Percentiles rank a stretch among this genome's conserved stretches.
phyloP scores from a whole-genome alignment of 1,140 invertebrate genomes.

The Homalodisca vitripennis region DNA sequence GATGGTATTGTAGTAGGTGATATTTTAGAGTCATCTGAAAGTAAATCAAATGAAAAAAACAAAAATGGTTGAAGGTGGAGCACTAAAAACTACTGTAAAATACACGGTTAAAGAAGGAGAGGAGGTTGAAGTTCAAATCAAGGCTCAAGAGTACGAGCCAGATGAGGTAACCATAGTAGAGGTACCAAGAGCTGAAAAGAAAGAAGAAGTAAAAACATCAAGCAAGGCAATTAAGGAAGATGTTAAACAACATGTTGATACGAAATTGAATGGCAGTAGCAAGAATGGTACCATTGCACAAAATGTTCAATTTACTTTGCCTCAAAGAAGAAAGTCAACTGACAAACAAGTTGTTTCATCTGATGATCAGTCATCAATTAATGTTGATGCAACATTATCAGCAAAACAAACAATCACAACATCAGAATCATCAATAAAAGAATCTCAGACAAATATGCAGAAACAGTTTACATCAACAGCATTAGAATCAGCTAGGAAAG shows the following conservation, averaged over 20 bases:
- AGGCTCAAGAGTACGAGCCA: slow-evolving; percentile 5
- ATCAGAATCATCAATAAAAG: not conserved
- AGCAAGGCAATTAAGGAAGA: not conserved
- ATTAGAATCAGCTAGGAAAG: not conserved
- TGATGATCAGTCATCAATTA: not conserved
- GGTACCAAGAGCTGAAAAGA: not conserved
- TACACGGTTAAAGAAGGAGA: slow-evolving; percentile 16
- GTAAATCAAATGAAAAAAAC: not conserved
- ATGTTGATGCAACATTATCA: not conserved
- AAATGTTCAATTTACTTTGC: not conserved
- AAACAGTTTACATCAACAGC: not conserved
- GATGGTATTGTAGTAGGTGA: slow-evolving; percentile 4
- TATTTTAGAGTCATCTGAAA: not conserved
- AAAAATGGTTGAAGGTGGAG: slow-evolving; percentile 5
- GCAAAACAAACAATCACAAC: not conserved
- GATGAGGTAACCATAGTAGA: slow-evolving; percentile 6
- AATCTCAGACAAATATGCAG: not conserved
- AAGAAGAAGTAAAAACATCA: not conserved
- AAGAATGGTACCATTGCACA: not conserved
- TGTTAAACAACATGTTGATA: not conserved
- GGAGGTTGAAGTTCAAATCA: slow-evolving; percentile 14
- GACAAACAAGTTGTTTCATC: not conserved
- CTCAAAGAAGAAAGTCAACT: not conserved
- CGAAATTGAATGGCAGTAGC: not conserved
- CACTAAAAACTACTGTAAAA: not conserved